Base-by-base conservation (phyloP, 2,797 vertebrate genomes). In the Scolopax bukidnonensis region DNA sequence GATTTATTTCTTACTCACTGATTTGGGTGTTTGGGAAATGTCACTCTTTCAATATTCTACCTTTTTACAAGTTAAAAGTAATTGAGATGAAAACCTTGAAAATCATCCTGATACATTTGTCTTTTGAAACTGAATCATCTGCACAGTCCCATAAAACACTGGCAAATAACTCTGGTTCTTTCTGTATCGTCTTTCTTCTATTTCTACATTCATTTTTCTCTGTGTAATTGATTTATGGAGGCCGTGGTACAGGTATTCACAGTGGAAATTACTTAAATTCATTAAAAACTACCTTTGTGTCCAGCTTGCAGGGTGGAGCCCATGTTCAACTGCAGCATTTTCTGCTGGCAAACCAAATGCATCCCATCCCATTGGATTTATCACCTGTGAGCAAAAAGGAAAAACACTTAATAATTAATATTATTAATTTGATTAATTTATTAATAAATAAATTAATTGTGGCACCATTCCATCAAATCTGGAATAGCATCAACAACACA, bases 301-400 rank as follows among this genome's bases (percentile, higher is more conserved):
- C 99, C 99, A 99, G 33, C 98, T 98, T 94, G 98, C 99, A 17
- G 99, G 99, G 95, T 99, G 98, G 4, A 99, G 98, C 16, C 98
- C 98, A 90, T 98, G 98, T 87, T 99, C 99, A 18, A 99, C 98
- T 9, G 99, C 99, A 38, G 99, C 99, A 32, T 99, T 99, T 97
- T 99, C 99, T 6, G 99, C 99, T 54, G 99, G 99, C 59, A 99
- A 98, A 43, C 99, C 99, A 83, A 99, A 99, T 0, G 99, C 99
- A 19, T 99, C 99, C 99, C 99, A 99, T n/a, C 99, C 99, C 99
- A 99, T 99, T 5, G 99, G 99, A 97, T 99, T 99, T 86, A 99
- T 97, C 84, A 99, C 99, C 99, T 99, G 93, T 30, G 24, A 83
- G 27, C 25, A 88, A 82, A 78, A 86, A 54, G n/a, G 59, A 89